Evolutionary conservation across 2,888 invertebrate species (phyloP).

Genomic region (Auanema freiburgensis): DNA sequence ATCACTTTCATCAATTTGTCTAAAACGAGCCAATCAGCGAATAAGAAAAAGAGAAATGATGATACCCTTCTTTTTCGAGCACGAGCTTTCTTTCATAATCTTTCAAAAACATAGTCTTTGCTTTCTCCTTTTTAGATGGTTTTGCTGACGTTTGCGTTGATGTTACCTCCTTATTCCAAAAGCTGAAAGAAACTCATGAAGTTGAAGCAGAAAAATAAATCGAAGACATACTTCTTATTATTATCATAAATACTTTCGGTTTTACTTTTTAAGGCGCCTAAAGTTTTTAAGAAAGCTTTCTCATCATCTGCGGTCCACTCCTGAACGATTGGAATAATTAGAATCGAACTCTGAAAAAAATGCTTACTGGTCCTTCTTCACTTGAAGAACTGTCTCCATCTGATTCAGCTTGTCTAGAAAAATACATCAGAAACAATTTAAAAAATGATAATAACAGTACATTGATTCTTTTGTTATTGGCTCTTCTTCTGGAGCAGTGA

Average conservation of each 20-base stretch:
- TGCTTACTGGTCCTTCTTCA: no score
- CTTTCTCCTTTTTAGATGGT: conserved; percentile 65
- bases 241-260: conserved; percentile 87
- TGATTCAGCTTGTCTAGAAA: no score
- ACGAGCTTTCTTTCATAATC: conserved; percentile 81
- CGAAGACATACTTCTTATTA: conserved; percentile 63
- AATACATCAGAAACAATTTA: no score
- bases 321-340: conserved; percentile 58
- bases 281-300: conserved; percentile 82
- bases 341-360: background rate
- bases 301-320: conserved; percentile 76
- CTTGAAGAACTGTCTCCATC: no score
- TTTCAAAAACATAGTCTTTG: conserved; percentile 74
- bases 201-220: no score
- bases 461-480: no score
- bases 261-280: conserved; percentile 80
- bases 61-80: conserved; percentile 73
- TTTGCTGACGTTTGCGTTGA: conserved; percentile 19
- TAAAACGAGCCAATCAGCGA: no score
- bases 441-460: no score
- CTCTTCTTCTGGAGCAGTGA: no score
- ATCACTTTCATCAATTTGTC: conserved; percentile 50
- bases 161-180: conserved; percentile 9
- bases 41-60: no score
- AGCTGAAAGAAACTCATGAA: conserved; percentile 2